Evolutionary conservation across 2,797 vertebrate species (phyloP).

Genomic region (Pantherophis alleghaniensis): DNA sequence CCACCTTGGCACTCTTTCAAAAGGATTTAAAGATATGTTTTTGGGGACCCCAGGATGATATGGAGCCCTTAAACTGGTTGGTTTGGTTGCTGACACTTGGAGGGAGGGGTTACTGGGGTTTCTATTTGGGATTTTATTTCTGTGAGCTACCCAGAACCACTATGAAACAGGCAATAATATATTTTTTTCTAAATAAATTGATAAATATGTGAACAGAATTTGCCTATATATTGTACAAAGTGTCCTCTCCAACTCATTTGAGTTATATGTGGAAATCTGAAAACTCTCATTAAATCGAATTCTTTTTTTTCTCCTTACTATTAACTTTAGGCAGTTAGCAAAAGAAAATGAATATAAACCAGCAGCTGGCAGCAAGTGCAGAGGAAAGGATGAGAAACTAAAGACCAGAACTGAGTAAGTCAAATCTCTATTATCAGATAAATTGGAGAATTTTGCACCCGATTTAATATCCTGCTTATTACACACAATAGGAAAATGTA

Average conservation of each 20-base stretch:
- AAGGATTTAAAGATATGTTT: background rate
- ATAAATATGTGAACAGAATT: background rate
- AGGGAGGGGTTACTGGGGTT: background rate
- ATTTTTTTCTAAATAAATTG: background rate
- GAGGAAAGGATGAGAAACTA: background rate
- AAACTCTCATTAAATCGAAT: background rate
- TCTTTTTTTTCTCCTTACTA: background rate
- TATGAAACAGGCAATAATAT: background rate
- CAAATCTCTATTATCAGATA: background rate
- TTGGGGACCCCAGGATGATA: background rate
- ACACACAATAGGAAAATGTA: conserved; percentile 30
- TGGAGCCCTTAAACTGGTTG: background rate
- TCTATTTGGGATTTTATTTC: background rate
- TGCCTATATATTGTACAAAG: background rate
- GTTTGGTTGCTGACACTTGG: background rate
- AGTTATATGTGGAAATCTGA: background rate
- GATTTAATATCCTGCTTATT: conserved; percentile 3
- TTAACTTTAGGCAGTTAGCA: background rate
- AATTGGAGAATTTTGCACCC: background rate
- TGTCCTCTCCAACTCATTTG: background rate
- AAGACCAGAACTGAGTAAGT: background rate
- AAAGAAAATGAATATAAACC: background rate
- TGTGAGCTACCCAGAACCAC: background rate
- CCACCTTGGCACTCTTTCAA: background rate
- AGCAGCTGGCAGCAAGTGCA: background rate